Conservation (phyloP, 2,888 invertebrate species). For the Macropis europaea region DNA sequence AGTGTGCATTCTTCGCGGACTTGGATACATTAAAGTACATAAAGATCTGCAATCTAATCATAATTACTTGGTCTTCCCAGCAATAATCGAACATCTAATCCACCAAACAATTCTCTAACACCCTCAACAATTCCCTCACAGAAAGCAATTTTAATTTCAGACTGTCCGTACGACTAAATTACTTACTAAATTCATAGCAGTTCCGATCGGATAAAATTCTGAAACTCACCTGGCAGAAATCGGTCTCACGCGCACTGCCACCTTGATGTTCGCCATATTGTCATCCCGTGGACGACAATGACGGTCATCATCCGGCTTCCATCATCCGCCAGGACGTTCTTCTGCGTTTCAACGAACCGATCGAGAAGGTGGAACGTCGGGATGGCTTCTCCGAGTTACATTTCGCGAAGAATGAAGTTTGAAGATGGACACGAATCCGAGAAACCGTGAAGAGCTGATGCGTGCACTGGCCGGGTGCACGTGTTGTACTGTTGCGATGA, state of each 20-base stretch:
- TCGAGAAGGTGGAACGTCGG: background rate
- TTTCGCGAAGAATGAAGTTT: conserved; percentile 1
- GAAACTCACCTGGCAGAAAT: conserved; percentile 83
- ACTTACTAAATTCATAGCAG: too few species aligned
- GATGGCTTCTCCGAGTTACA: background rate
- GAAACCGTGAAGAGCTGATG: conserved; percentile 22
- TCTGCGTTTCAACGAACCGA: background rate
- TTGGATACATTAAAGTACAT: too few species aligned
- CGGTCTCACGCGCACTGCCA: conserved; percentile 84
- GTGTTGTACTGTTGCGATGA: conserved; percentile 76
- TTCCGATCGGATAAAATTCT: background rate
- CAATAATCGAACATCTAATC: too few species aligned
- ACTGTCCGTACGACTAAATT: too few species aligned
- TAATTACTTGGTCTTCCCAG: too few species aligned
- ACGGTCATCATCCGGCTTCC: conserved; percentile 38
- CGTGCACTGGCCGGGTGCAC: conserved; percentile 70
- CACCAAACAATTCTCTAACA: too few species aligned
- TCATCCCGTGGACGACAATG: conserved; percentile 47
- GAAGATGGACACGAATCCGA: conserved; percentile 1
- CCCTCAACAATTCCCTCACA: too few species aligned
- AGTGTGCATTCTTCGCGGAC: too few species aligned
- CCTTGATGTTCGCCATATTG: conserved; percentile 84
- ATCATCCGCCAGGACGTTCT: background rate
- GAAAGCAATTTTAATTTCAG: too few species aligned
- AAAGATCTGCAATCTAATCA: too few species aligned